Evolutionary conservation across 2,797 vertebrate genomes (phyloP).

Genomic region (Apogon hyalosoma): DNA sequence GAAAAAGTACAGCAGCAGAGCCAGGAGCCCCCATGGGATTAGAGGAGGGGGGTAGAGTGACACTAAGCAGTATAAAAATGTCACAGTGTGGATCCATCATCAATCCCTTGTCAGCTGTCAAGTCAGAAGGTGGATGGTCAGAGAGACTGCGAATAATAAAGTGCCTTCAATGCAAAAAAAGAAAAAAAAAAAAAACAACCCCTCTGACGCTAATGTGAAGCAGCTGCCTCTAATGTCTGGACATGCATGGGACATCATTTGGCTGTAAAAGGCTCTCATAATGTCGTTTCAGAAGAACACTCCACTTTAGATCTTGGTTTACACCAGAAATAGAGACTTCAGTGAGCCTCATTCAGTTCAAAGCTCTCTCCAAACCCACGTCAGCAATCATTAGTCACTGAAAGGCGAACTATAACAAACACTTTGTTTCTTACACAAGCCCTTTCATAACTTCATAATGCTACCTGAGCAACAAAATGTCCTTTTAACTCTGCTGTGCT

Average conservation of each 20-base stretch:
- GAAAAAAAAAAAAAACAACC: background rate
- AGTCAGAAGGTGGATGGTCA: conserved; percentile 16
- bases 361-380: conserved; percentile 16
- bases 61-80: conserved; percentile 54
- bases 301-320: background rate
- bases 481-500: conserved; percentile 34
- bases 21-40: conserved; percentile 14
- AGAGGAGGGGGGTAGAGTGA: conserved; percentile 22
- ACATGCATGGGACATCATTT: conserved; percentile 32
- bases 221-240: conserved; percentile 10
- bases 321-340: background rate
- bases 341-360: background rate
- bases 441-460: background rate
- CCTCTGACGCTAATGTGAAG: background rate
- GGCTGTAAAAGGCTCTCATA: conserved; percentile 17
- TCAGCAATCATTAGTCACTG: conserved; percentile 31
- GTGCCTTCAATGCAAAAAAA: background rate
- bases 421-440: conserved; percentile 14
- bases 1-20: conserved; percentile 27
- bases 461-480: conserved; percentile 30
- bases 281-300: conserved; percentile 16
- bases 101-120: conserved; percentile 38
- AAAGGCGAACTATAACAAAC: conserved; percentile 29
- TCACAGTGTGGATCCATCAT: conserved; percentile 51
- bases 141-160: conserved; percentile 30